Percentiles rank a stretch among this genome's conserved stretches.
phyloP scores from a whole-genome alignment of 2,113 vertebrate genomes.

The Carassius carassius region DNA sequence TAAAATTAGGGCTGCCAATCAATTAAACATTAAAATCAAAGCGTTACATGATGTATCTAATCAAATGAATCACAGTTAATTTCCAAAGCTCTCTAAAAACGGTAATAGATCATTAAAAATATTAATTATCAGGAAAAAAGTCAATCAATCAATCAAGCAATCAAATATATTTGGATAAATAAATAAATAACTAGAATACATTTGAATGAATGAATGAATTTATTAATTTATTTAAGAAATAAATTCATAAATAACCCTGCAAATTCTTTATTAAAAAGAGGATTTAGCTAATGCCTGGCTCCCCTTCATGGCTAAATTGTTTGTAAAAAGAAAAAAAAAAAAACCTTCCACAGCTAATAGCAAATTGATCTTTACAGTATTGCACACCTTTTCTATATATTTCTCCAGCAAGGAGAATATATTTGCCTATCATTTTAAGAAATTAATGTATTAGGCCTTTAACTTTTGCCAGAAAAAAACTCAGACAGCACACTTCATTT shows the following conservation, averaged over 20 bases:
- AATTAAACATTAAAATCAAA: neutral
- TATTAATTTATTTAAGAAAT: no score
- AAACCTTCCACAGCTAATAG: conserved; percentile 3
- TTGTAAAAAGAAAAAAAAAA: conserved; percentile 20
- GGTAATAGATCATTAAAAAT: neutral
- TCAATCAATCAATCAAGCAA: no score
- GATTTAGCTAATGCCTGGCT: neutral
- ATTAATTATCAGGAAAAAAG: neutral
- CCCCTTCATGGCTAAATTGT: conserved; percentile 29
- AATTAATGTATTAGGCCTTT: conserved; percentile 58
- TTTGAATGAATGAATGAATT: neutral
- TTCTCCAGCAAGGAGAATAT: conserved; percentile 49
- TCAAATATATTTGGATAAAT: neutral
- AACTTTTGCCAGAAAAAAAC: conserved; percentile 53
- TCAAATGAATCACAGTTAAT: no score
- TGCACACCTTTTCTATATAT: conserved; percentile 47
- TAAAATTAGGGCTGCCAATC: neutral
- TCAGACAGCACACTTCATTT: conserved; percentile 61
- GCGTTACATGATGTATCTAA: neutral
- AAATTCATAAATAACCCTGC: neutral
- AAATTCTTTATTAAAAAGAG: conserved; percentile 26
- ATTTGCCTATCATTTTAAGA: conserved; percentile 63
- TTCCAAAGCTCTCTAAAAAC: neutral
- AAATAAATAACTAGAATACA: neutral
- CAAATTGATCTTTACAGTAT: conserved; percentile 18